phyloP scores from a whole-genome alignment of 2,113 vertebrate genomes.

The Nipponia nippon region DNA sequence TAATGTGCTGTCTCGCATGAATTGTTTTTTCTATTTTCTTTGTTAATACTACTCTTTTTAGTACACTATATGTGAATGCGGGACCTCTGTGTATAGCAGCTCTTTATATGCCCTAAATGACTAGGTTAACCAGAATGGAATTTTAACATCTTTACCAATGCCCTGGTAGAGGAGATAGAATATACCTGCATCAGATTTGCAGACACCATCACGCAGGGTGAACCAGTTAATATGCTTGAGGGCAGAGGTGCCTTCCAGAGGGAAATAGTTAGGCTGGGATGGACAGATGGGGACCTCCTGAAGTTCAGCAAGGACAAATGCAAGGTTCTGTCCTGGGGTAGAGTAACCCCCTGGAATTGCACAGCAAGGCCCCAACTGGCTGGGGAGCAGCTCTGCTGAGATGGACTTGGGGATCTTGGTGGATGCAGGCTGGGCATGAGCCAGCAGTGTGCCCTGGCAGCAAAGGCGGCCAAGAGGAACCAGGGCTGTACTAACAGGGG shows the following conservation, averaged over 20 bases:
- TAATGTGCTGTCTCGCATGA: background rate
- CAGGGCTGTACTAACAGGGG: background rate
- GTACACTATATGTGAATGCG: background rate
- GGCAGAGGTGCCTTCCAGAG: background rate
- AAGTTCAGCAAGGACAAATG: background rate
- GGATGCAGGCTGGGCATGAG: background rate
- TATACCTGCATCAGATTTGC: background rate
- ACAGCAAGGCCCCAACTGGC: background rate
- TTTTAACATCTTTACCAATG: background rate
- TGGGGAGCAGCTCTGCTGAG: background rate
- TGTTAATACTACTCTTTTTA: background rate
- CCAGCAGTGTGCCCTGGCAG: background rate
- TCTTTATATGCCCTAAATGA: background rate
- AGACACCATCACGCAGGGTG: background rate
- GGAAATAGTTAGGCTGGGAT: background rate
- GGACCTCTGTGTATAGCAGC: background rate
- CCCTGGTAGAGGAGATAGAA: background rate
- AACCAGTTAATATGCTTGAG: fast-evolving
- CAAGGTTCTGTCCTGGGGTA: background rate
- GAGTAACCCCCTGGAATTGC: background rate
- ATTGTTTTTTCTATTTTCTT: background rate
- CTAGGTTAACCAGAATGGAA: background rate
- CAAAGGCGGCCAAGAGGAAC: background rate
- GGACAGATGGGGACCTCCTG: background rate
- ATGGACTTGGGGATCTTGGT: background rate